Evolutionary conservation across 2,113 vertebrate genomes (phyloP).

Genomic region (Brachyhypopomus occidentalis): DNA sequence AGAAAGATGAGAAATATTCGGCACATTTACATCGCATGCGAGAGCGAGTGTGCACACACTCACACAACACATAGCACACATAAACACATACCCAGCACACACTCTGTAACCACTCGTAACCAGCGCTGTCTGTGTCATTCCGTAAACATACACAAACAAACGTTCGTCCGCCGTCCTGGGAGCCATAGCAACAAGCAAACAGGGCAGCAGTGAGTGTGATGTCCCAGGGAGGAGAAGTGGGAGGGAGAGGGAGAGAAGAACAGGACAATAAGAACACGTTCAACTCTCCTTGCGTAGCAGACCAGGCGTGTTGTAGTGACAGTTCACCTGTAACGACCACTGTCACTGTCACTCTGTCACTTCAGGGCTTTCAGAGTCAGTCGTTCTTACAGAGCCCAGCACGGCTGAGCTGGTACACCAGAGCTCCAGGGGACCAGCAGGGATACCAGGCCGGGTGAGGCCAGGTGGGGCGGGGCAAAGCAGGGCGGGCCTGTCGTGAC

Average conservation of each 20-base stretch:
- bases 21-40: too few species aligned
- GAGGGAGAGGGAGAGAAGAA: slow-evolving; percentile 12
- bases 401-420: too few species aligned
- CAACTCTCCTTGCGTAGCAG: too few species aligned
- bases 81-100: slow-evolving; percentile 10
- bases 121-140: slow-evolving; percentile 22
- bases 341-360: too few species aligned
- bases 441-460: too few species aligned
- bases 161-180: slow-evolving; percentile 19
- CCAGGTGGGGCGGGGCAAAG: too few species aligned
- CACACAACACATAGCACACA: neutral
- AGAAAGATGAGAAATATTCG: neutral
- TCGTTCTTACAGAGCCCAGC: too few species aligned
- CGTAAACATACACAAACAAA: slow-evolving; percentile 46
- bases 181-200: slow-evolving; percentile 36
- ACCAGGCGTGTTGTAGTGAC: too few species aligned
- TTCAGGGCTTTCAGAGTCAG: too few species aligned
- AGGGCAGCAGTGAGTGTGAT: neutral
- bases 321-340: too few species aligned
- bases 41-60: neutral
- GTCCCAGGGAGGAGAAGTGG: neutral
- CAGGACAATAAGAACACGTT: neutral
- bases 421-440: too few species aligned
- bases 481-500: too few species aligned
- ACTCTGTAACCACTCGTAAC: slow-evolving; percentile 24